Base-by-base conservation (phyloP, 2,113 vertebrate species). In the Hassar affinis region DNA sequence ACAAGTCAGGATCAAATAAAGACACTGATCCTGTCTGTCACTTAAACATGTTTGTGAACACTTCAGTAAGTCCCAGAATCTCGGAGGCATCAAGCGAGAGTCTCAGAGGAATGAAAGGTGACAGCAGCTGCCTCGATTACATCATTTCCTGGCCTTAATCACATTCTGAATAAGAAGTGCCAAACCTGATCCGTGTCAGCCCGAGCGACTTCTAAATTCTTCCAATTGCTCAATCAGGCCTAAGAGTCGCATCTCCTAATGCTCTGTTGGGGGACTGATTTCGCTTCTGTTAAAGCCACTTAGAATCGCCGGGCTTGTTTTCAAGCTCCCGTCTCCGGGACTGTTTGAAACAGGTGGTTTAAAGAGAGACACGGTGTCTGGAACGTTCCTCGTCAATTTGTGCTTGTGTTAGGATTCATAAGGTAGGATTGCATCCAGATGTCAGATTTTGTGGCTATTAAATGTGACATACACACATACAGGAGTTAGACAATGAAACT, bases 61-160 rank as follows among this genome's bases (percentile, higher is more conserved):
- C 75, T 84, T 69, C 30, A 78, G 66, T 78, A 78, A 83, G 22
- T 68, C 49, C 15, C 82, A 30, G 57, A 83, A 62, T 77, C 69
- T 83, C 80, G 3, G 59, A 84, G 47, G 38, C n/a, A 6, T 38
- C 45, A 69, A 80, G 86, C 49, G 76, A 85, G 62, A 85, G 61
- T 38, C 80, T 77, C 54, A 17, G 47, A 3, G 59, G 33, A 77
- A 81, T 80, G 68, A 71, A 84, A 62, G 68, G 86, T 68, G 66
- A 83, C 83, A 80, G 84, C 79, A 79, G 79, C 84, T 79, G 80
- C 75, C 74, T 78, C 80, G 84, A 87, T 87, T 83, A 83, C 71
- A 79, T 87, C 79, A 87, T 85, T 87, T 87, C 86, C 86, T 51
- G n/a, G n/a, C 35, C 75, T 83, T 83, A 85, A 87, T 87, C 81